A percentile compares a stretch with the other conserved stretches of the same genome.
Evolutionary conservation across 53 echinoderm and acorn worm species (phyloP).

Genomic region (Stichopus horrens): DNA sequence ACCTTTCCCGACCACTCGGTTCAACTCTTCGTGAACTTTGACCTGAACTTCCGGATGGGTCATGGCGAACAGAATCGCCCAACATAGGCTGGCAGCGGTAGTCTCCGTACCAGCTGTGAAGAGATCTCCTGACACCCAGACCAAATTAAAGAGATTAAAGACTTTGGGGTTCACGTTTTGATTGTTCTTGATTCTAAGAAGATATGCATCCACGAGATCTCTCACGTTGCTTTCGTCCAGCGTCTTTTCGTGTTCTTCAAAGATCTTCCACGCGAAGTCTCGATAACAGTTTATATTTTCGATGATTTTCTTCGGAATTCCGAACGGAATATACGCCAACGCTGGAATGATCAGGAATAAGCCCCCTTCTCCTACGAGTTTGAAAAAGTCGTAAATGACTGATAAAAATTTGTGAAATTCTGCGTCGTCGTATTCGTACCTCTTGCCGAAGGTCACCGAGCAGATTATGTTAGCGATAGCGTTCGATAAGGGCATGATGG

Average conservation of each 20-base stretch:
- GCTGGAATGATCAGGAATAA: slow-evolving; percentile 41
- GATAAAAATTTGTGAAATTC: slow-evolving; percentile 49
- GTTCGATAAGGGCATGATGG: slow-evolving; percentile 44
- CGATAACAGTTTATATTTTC: slow-evolving; percentile 39
- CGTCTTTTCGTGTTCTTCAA: slow-evolving; percentile 50
- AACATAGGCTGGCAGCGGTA: slow-evolving; percentile 54
- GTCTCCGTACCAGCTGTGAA: slow-evolving; percentile 64
- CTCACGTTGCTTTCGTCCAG: slow-evolving; percentile 31
- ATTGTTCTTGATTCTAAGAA: slow-evolving; percentile 26
- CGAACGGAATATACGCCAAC: slow-evolving; percentile 53
- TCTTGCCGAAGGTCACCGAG: slow-evolving; percentile 51
- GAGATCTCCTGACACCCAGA: slow-evolving; percentile 53
- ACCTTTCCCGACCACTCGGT: slow-evolving; percentile 51
- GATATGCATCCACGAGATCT: slow-evolving; percentile 41
- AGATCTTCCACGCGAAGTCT: slow-evolving; percentile 38
- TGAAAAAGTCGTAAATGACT: slow-evolving; percentile 47
- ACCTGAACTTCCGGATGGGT: slow-evolving; percentile 55
- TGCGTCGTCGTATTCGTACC: slow-evolving; percentile 54
- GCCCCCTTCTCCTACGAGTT: slow-evolving; percentile 54
- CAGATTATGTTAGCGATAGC: slow-evolving; percentile 63
- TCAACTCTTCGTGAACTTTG: slow-evolving; percentile 67
- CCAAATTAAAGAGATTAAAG: slow-evolving; percentile 51
- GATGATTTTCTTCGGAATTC: slow-evolving; percentile 45
- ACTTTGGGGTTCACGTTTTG: slow-evolving; percentile 16
- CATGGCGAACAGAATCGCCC: slow-evolving; percentile 58